phyloP scores from a whole-genome alignment of 1,140 invertebrate species.

The Macrocentrus cingulum region DNA sequence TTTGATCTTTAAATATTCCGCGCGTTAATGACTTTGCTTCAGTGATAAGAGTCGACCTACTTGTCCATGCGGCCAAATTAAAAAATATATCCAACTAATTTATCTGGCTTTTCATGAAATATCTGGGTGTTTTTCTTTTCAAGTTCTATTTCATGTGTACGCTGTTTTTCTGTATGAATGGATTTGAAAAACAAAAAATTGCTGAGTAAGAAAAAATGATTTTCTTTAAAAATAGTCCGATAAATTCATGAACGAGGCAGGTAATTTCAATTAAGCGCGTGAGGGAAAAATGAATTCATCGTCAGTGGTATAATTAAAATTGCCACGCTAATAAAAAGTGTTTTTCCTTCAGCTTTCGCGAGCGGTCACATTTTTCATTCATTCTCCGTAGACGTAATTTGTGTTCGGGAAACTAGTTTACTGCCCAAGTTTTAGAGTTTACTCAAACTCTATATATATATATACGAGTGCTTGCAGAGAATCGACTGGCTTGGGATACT shows the following conservation, averaged over 20 bases:
- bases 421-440: conserved; percentile 41
- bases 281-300: conserved; percentile 5
- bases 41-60: no score
- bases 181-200: no score
- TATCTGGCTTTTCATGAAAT: conserved; percentile 5
- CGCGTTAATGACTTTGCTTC: no score
- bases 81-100: no score
- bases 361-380: conserved; percentile 16
- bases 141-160: neutral
- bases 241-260: conserved; percentile 7
- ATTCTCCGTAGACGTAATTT: conserved; percentile 36
- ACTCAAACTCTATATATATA: conserved; percentile 34
- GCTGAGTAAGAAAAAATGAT: no score
- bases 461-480: conserved; percentile 26
- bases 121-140: neutral
- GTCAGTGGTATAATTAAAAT: conserved; percentile 1
- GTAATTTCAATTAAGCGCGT: conserved; percentile 17
- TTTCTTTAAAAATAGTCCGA: no score
- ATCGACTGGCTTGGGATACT: neutral
- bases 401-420: conserved; percentile 40
- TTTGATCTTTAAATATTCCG: no score
- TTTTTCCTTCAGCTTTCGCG: neutral
- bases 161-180: no score
- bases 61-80: no score
- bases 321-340: neutral